Conservation (phyloP, 2,888 invertebrate genomes). For the Leptogaster cylindrica region DNA sequence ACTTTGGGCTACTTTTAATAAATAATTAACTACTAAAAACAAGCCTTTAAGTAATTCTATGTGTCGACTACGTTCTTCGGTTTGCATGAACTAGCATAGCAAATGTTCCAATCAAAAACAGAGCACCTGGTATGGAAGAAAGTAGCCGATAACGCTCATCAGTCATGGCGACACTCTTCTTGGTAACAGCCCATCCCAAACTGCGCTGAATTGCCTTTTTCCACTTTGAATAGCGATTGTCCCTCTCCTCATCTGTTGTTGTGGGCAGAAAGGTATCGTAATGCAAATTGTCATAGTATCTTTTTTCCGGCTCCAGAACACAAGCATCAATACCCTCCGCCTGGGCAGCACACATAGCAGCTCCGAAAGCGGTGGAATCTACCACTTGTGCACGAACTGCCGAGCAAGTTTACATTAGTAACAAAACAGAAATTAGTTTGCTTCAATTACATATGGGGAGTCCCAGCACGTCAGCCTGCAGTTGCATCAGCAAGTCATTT, state of each 20-base stretch:
- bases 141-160: constrained; percentile 80
- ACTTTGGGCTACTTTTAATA: too few species aligned
- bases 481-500: constrained; percentile 91
- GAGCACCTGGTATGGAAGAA: constrained; percentile 78
- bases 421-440: neutral
- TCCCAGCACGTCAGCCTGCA: constrained; percentile 93
- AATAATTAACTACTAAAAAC: too few species aligned
- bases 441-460: constrained; percentile 77
- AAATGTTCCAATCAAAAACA: constrained; percentile 78
- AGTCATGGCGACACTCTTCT: constrained; percentile 79
- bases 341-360: constrained; percentile 87
- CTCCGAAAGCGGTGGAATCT: constrained; percentile 93
- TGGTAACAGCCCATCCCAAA: constrained; percentile 83
- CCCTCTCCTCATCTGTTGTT: constrained; percentile 80
- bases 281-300: constrained; percentile 60
- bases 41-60: too few species aligned
- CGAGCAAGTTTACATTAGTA: constrained; percentile 39
- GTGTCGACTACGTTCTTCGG: too few species aligned
- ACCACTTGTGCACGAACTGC: constrained; percentile 80
- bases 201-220: constrained; percentile 93
- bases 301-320: constrained; percentile 68
- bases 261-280: constrained; percentile 83
- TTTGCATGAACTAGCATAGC: constrained; percentile 62
- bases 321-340: constrained; percentile 77
- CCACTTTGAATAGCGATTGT: constrained; percentile 87